Percentiles rank a stretch among this genome's conserved stretches.
phyloP scores from a whole-genome alignment of 2,797 vertebrate genomes.

The Syngnathus acus region DNA sequence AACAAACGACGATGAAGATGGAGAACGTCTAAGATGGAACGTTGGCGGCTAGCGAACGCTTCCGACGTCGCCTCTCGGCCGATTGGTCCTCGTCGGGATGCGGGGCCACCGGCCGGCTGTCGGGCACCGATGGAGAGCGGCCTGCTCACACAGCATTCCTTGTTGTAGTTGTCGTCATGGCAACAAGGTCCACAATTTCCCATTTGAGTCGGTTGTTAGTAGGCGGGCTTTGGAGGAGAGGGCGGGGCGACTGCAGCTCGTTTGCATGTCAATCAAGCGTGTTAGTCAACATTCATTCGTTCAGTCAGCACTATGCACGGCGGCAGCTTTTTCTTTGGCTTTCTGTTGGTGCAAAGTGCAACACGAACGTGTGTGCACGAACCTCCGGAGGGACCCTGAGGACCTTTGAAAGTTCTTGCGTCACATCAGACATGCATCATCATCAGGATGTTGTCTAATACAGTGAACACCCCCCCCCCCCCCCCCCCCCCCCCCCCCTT shows the following conservation, averaged over 20 bases:
- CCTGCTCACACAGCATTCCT: constrained; percentile 84
- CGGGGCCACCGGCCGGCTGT: constrained; percentile 70
- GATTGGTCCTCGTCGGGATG: constrained; percentile 78
- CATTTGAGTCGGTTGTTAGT: not conserved
- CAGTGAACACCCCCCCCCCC: not conserved
- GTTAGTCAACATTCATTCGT: constrained; percentile 2
- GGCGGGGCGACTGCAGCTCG: not conserved
- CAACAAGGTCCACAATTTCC: not conserved
- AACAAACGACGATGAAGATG: constrained; percentile 37
- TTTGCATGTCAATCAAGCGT: not conserved
- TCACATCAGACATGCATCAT: not conserved
- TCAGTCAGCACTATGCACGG: not conserved
- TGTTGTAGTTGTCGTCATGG: not conserved
- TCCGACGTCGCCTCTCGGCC: constrained; percentile 72
- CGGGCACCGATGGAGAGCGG: constrained; percentile 75
- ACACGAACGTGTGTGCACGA: not conserved
- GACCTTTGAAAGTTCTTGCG: not conserved
- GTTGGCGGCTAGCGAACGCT: constrained; percentile 74
- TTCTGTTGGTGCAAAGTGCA: not conserved
- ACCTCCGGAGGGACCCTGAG: not conserved
- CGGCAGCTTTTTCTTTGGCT: not conserved
- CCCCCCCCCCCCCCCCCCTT: no score
- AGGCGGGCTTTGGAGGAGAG: not conserved
- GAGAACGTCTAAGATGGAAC: constrained; percentile 55
- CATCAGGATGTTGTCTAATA: not conserved